phyloP scores from a whole-genome alignment of 2,113 vertebrate species.

The Dipodomys ordii region DNA sequence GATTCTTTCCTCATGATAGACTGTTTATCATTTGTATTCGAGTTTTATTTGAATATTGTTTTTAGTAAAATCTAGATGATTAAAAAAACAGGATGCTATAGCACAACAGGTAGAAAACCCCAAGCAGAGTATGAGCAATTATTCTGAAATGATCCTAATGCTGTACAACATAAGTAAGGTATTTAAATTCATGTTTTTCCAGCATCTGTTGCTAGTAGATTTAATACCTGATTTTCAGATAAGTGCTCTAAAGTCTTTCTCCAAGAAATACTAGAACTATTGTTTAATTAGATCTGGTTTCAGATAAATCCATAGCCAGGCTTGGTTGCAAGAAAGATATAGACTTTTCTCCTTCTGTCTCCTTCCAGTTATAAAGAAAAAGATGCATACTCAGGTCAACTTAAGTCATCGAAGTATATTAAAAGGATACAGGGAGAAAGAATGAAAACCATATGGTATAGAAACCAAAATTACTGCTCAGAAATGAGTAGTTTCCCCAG shows the following conservation, averaged over 20 bases:
- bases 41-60: not conserved
- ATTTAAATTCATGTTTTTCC: conserved; percentile 59
- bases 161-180: conserved; percentile 62
- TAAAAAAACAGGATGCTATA: not conserved
- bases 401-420: not conserved
- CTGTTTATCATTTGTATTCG: not conserved
- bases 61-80: not conserved
- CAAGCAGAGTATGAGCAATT: not conserved
- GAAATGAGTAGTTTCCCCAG: conserved; percentile 10
- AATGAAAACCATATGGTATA: not conserved
- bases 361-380: not conserved
- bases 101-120: conserved; percentile 45
- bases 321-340: conserved; percentile 7
- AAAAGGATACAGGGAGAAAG: not conserved
- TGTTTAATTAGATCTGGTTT: not conserved
- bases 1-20: not conserved
- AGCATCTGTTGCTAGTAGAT: conserved; percentile 49
- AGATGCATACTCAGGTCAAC: not conserved
- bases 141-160: conserved; percentile 43
- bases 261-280: conserved; percentile 29
- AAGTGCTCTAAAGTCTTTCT: conserved; percentile 54
- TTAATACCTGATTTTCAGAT: conserved; percentile 59
- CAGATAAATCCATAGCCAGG: conserved; percentile 4
- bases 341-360: not conserved
- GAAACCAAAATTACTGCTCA: not conserved